phyloP scores from a whole-genome alignment of 2,113 vertebrate genomes.

The Balaeniceps rex region DNA sequence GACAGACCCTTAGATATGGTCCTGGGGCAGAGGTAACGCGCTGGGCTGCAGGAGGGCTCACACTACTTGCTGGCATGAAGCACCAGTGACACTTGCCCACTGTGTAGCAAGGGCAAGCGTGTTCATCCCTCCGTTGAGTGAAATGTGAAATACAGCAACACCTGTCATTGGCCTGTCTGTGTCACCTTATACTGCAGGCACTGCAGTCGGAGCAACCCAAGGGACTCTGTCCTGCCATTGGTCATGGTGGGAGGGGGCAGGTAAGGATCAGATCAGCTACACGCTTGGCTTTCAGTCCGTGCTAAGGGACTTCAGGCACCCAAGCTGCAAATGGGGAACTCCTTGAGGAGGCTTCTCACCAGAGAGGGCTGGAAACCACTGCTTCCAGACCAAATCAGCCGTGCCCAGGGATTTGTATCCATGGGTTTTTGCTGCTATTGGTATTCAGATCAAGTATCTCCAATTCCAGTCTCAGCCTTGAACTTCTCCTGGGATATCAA shows the following conservation, averaged over 20 bases:
- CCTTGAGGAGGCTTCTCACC: not conserved
- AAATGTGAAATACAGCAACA: not conserved
- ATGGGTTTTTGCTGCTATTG: not conserved
- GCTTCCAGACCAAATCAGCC: not conserved
- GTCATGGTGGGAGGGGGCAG: not conserved
- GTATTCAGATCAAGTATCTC: slow-evolving; percentile 23
- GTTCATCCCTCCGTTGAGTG: not conserved
- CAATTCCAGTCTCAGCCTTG: not conserved
- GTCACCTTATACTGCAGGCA: not conserved
- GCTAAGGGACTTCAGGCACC: not conserved
- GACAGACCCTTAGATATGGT: not conserved
- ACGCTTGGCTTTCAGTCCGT: not conserved
- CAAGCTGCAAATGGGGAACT: not conserved
- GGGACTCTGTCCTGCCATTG: not conserved
- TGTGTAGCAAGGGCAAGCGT: not conserved
- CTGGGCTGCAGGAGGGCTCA: not conserved
- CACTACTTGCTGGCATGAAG: not conserved
- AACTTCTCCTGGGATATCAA: slow-evolving; percentile 10
- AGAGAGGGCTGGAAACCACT: not conserved
- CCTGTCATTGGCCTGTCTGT: not conserved
- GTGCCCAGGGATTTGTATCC: not conserved
- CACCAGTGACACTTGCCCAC: not conserved
- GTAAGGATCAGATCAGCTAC: not conserved
- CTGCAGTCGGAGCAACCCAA: not conserved
- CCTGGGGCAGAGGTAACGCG: not conserved